These are phyloP conservation scores for Drosophila borealis DNA, from an alignment of 2,888 invertebrate species.

Conservation along the genomic window DNA sequence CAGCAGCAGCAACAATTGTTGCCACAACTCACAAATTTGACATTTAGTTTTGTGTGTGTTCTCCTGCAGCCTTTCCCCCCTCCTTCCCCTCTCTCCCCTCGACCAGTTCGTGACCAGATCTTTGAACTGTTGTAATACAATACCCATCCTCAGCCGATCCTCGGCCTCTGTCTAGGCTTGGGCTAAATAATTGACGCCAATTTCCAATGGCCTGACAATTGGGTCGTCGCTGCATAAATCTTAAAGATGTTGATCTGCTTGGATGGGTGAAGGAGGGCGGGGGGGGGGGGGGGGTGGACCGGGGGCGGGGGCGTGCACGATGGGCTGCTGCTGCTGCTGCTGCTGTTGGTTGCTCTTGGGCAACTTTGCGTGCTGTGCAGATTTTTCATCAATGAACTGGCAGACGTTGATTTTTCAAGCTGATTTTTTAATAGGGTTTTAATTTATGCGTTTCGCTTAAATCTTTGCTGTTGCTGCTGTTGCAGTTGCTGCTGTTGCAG, in stretches of 20 bases:
- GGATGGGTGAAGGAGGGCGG: no score
- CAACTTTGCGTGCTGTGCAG: slow-evolving; percentile 73
- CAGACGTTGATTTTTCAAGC: slow-evolving; percentile 15
- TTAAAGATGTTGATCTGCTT: slow-evolving; percentile 44
- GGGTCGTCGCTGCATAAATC: slow-evolving; percentile 63
- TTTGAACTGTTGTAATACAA: slow-evolving; percentile 6
- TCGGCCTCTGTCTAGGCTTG: slow-evolving; percentile 4
- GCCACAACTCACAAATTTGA: slow-evolving; percentile 52
- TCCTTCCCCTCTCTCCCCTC: neutral
- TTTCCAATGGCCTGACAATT: slow-evolving; percentile 72
- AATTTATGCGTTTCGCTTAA: slow-evolving; percentile 68
- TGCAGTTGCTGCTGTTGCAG: neutral
- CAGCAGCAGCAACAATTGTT: slow-evolving; percentile 3
- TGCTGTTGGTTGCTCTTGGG: slow-evolving; percentile 45
- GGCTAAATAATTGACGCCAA: slow-evolving; percentile 67
- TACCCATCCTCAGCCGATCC: neutral
- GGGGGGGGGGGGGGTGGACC: slow-evolving; percentile 50
- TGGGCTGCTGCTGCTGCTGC: slow-evolving; percentile 1
- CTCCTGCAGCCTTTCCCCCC: slow-evolving; percentile 22
- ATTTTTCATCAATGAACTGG: slow-evolving; percentile 47
- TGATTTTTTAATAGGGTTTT: slow-evolving; percentile 61
- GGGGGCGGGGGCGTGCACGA: slow-evolving; percentile 24
- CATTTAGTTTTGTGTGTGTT: slow-evolving; percentile 54
- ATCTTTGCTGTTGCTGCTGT: slow-evolving; percentile 19
- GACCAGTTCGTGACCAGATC: slow-evolving; percentile 52